Evolutionary conservation across 2,888 invertebrate species (phyloP).

Genomic region (Caenorhabditis drosophilae): DNA sequence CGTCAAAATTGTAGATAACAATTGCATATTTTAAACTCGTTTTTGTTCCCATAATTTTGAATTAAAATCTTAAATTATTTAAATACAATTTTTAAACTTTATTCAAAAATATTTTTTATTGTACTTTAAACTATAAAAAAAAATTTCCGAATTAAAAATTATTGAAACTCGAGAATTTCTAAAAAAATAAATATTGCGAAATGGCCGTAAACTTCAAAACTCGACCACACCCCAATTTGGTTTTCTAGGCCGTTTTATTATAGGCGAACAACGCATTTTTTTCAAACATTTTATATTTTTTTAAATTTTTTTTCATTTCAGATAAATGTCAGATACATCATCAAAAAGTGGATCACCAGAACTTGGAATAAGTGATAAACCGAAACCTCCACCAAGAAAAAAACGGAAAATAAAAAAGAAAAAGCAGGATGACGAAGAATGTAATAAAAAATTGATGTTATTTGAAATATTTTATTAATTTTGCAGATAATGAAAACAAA

Average conservation of each 20-base stretch:
- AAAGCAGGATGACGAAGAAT: constrained; percentile 32
- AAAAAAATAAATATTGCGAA: not conserved
- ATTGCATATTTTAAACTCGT: constrained; percentile 34
- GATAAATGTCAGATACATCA: not conserved
- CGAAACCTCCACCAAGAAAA: constrained; percentile 11
- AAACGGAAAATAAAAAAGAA: constrained; percentile 15
- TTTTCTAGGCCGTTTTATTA: not conserved
- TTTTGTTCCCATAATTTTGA: constrained; percentile 2
- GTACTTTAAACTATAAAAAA: not conserved
- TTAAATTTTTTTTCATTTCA: not conserved
- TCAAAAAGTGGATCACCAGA: not conserved
- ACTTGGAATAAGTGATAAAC: not conserved
- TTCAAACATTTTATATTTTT: not conserved
- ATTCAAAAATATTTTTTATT: no score
- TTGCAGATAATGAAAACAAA: constrained; percentile 33
- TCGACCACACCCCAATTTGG: no score
- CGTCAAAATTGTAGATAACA: constrained; percentile 31
- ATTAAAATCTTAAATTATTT: not conserved
- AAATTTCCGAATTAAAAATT: no score
- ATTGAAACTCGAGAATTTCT: no score
- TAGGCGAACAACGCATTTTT: no score
- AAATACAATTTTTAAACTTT: not conserved
- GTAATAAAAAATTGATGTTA: constrained; percentile 7
- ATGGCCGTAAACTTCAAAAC: not conserved
- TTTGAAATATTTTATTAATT: not conserved